phyloP scores from a whole-genome alignment of 2,888 invertebrate genomes.

The Hemistola chrysoprasaria region DNA sequence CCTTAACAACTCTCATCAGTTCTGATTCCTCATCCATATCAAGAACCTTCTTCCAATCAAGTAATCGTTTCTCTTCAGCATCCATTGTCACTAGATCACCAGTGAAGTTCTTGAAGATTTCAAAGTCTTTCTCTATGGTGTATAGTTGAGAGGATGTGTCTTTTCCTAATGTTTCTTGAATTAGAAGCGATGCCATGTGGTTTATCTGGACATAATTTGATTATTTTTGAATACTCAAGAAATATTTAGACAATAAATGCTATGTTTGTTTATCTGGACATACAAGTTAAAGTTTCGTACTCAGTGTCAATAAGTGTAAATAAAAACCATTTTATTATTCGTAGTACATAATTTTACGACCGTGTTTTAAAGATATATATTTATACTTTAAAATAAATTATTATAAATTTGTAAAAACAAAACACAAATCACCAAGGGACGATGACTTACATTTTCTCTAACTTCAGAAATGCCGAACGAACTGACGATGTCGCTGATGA shows the following conservation, averaged over 20 bases:
- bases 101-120: constrained; percentile 57
- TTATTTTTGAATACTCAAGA: constrained; percentile 1
- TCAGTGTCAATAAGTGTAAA: no score
- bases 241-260: no score
- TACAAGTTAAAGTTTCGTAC: no score
- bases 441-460: constrained; percentile 64
- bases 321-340: no score
- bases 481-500: constrained; percentile 55
- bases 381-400: no score
- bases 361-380: no score
- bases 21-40: constrained; percentile 47
- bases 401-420: no score
- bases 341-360: no score
- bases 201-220: constrained; percentile 59
- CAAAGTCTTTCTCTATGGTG: constrained; percentile 57
- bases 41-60: constrained; percentile 55
- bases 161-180: constrained; percentile 71
- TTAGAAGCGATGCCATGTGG: constrained; percentile 66
- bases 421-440: no score
- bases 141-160: constrained; percentile 62
- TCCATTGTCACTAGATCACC: constrained; percentile 42
- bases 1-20: constrained; percentile 47
- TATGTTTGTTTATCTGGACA: no score
- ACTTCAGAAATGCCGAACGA: constrained; percentile 69
- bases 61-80: constrained; percentile 26